Evolutionary conservation across 1,140 invertebrate species (phyloP), one percentile per base, ranked within the genome.

Genomic region (Musca domestica): DNA sequence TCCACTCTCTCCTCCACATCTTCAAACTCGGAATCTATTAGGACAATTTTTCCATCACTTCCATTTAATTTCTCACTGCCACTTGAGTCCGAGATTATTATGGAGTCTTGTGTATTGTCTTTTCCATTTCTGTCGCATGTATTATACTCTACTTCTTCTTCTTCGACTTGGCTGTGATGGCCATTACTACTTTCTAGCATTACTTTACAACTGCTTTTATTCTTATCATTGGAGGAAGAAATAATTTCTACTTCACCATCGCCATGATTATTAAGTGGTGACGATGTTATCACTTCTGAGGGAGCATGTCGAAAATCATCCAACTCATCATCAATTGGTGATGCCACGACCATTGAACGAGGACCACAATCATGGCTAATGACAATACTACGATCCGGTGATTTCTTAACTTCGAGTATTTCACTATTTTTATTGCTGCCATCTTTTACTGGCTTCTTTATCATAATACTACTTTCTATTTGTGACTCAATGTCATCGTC

Each of bases 391-490:
- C 27, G 9, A 19, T 61, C 75, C 70, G 70, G 76, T 72, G 20
- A 49, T 22, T 25, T 61, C n/a, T 41, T 25, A 15, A 52, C 52
- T 58, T 25, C 49, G 15, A 47, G 25, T 19, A 54, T 66, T 20
- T 34, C 47, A 7, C 6, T n/a, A 46, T 27, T 30, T 23, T 48
- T 47, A 34, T 27, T 61, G n/a, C 25, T 14, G 6, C n/a, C 27
- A 46, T 25, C 27, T 61, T 69, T 66, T 34, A 64, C 5, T 15
- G 69, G 63, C 46, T 77, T 76, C 12, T 66, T 76, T 71, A 78
- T 71, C 27, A 80, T 77, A 17, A 80, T 77, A 6, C 76, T 80
- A 15, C 74, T 77, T 51, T 76, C 80, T 23, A 80, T 77, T 67
- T 79, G 77, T 27, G 71, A 58, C 49, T 80, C 77, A 47, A 80